Evolutionary conservation across 2,113 vertebrate species (phyloP).

Genomic region (Menura novaehollandiae): DNA sequence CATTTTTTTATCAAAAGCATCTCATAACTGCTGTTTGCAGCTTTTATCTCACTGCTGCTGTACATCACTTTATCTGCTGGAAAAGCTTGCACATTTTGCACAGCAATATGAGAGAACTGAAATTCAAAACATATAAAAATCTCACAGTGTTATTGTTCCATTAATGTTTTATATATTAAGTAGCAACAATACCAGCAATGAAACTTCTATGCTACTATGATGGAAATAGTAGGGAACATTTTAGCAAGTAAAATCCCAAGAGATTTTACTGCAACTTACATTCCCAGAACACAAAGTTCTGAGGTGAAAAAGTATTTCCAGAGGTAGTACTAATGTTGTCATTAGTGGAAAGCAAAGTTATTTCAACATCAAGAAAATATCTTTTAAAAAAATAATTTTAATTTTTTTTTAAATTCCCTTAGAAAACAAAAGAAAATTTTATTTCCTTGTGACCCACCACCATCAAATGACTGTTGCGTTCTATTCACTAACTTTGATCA

Average conservation of each 20-base stretch:
- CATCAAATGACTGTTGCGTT: background rate
- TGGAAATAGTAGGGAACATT: background rate
- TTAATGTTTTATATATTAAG: conserved; percentile 4
- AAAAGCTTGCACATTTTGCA: background rate
- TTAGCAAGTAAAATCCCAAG: background rate
- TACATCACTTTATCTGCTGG: background rate
- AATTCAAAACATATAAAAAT: conserved; percentile 4
- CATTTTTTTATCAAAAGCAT: conserved; percentile 34
- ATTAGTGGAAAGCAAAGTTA: background rate
- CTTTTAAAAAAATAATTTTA: background rate
- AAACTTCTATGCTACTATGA: background rate
- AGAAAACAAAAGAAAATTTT: background rate
- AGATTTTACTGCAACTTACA: background rate
- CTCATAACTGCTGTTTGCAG: conserved; percentile 15
- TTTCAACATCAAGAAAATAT: background rate
- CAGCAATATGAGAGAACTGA: background rate
- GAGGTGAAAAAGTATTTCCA: background rate
- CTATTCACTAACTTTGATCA: background rate
- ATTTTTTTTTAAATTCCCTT: background rate
- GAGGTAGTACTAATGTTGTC: background rate
- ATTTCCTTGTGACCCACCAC: background rate
- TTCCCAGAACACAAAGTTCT: background rate
- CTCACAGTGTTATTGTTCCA: background rate
- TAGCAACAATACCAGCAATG: background rate
- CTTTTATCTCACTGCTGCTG: background rate